Conservation (phyloP, 2,888 invertebrate species). For the Tetragnatha montana region DNA sequence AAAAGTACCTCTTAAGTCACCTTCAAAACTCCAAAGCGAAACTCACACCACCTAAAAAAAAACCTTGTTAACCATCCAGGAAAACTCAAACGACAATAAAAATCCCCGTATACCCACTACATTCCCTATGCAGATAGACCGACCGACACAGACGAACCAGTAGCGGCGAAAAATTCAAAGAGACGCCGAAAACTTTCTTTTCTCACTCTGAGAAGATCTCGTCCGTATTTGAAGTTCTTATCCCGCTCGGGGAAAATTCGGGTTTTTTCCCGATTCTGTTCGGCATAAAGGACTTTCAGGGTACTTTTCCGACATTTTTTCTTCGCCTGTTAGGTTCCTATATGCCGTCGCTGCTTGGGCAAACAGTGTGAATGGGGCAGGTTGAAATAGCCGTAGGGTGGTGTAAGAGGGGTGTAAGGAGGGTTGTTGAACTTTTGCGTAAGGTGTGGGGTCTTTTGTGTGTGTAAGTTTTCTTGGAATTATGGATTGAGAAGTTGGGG, state of each 20-base stretch:
- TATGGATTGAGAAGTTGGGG: no score
- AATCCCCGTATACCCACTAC: neutral
- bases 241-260: conserved; percentile 10
- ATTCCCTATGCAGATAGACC: neutral
- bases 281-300: neutral
- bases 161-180: neutral
- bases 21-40: no score
- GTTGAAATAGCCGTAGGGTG: neutral
- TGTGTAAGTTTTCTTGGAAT: no score
- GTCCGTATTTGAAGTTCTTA: conserved; percentile 40
- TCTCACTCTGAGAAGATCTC: neutral
- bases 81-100: neutral
- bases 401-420: no score
- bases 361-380: neutral
- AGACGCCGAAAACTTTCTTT: neutral
- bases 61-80: neutral
- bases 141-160: neutral
- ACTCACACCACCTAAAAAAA: no score
- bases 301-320: neutral
- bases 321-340: neutral
- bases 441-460: no score
- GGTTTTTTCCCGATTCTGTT: neutral
- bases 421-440: no score
- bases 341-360: neutral
- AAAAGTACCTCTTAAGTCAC: no score